Base-by-base conservation (phyloP, 2,113 vertebrate genomes). In the Microcebus jonahi region DNA sequence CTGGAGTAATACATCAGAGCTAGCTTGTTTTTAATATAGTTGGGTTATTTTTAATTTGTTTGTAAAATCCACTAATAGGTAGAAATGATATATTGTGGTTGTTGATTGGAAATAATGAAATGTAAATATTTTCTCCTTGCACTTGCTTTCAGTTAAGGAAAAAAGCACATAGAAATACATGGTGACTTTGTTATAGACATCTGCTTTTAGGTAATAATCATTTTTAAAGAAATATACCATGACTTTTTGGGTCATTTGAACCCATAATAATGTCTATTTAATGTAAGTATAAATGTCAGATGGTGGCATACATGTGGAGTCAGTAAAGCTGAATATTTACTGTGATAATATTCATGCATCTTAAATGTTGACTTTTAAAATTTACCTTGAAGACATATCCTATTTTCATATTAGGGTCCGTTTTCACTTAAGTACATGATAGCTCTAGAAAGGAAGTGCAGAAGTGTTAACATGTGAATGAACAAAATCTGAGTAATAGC, bases 341-440 rank as follows among this genome's bases (percentile, higher is more conserved):
- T 96, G 0, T 85, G 48, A 83, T 95, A 79, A 83, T 91, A 88
- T 84, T 93, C 61, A 48, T 80, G 82, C 50, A 95, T 91, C 59
- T 87, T 96, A 93, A 90, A 91, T 95, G 73, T 92, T 97, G 87
- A 82, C 42, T 97, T 95, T 97, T 88, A 90, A 88, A 95, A 83
- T 95, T 55, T 94, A 96, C 61, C 86, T 94, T 88, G 90, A 95
- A 92, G 77, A 82, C 59, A 23, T 94, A 83, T 15, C 84, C 77
- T 93, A 65, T 96, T 95, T 97, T 96, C 67, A 67, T 68, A 88
- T 71, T 97, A 95, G 42, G 75, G 36, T 97, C 67, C n/a, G 5
- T 88, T 98, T 97, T 93, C 77, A 82, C 71, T 96, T 94, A 88
- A 88, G 57, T 91, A 75, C 18, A 89, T 76, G 89, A 94, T 95